Evolutionary conservation across 2,113 vertebrate genomes (phyloP).

Genomic region (Gasterosteus nipponicus): DNA sequence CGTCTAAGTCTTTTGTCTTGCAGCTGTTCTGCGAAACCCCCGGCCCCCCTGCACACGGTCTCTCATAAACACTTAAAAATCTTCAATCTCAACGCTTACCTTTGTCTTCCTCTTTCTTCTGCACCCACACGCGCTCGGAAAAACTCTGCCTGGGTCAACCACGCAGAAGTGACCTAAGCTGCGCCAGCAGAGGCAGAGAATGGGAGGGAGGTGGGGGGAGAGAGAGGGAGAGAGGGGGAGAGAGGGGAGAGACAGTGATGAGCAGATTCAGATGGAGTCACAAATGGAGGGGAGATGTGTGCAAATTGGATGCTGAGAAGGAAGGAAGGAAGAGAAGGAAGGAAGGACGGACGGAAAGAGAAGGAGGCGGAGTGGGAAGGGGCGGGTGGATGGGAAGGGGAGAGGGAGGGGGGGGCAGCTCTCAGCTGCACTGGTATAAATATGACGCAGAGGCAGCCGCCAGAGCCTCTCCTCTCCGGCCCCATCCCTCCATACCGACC

Average conservation of each 20-base stretch:
- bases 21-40: conserved; percentile 29
- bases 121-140: conserved; percentile 53
- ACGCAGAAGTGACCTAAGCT: conserved; percentile 63
- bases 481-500: conserved; percentile 76
- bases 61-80: conserved; percentile 46
- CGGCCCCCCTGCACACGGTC: neutral
- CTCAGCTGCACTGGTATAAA: conserved; percentile 83
- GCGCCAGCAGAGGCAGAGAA: conserved; percentile 56
- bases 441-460: conserved; percentile 84
- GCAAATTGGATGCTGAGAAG: conserved; percentile 74
- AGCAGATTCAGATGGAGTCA: conserved; percentile 70
- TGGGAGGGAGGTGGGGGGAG: conserved; percentile 29
- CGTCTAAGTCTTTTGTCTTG: conserved; percentile 67
- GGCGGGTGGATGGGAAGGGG: neutral
- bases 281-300: conserved; percentile 62
- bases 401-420: conserved; percentile 49
- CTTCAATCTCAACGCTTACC: conserved; percentile 62
- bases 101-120: conserved; percentile 66
- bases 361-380: conserved; percentile 17
- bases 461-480: conserved; percentile 78
- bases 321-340: conserved; percentile 29
- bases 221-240: conserved; percentile 49
- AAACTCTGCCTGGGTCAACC: conserved; percentile 71
- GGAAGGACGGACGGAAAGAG: conserved; percentile 51
- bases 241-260: conserved; percentile 60